These are phyloP conservation scores for Crenichthys baileyi DNA, from an alignment of 2,797 vertebrate genomes.

Conservation along the genomic window DNA sequence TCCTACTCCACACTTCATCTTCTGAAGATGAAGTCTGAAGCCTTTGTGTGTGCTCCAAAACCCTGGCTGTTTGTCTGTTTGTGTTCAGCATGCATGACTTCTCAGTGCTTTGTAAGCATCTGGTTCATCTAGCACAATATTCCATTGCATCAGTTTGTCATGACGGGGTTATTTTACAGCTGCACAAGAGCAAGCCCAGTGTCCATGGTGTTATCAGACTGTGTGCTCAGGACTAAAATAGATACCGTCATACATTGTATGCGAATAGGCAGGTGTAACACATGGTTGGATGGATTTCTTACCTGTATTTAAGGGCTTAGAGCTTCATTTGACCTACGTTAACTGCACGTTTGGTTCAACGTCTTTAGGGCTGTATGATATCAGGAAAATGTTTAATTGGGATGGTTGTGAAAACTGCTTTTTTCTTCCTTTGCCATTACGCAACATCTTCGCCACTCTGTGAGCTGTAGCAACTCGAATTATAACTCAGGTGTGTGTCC, in stretches of 20 bases:
- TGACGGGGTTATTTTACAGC: not conserved
- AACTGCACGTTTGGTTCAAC: not conserved
- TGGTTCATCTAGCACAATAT: conserved; percentile 30
- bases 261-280: not conserved
- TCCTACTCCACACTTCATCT: conserved; percentile 58
- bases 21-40: conserved; percentile 54
- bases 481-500: not conserved
- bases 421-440: not conserved
- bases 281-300: not conserved
- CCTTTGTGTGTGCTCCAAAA: conserved; percentile 52
- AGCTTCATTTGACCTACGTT: not conserved
- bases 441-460: not conserved
- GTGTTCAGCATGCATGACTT: conserved; percentile 38
- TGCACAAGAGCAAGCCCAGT: not conserved
- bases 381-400: not conserved
- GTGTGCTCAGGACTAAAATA: not conserved
- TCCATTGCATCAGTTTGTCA: conserved; percentile 7
- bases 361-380: not conserved
- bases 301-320: not conserved
- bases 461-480: not conserved
- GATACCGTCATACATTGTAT: not conserved
- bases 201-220: not conserved
- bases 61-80: conserved; percentile 19
- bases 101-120: conserved; percentile 20
- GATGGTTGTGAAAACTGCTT: not conserved